Evolutionary conservation across 2,888 invertebrate species (phyloP).

Genomic region (Masnerella sp.): DNA sequence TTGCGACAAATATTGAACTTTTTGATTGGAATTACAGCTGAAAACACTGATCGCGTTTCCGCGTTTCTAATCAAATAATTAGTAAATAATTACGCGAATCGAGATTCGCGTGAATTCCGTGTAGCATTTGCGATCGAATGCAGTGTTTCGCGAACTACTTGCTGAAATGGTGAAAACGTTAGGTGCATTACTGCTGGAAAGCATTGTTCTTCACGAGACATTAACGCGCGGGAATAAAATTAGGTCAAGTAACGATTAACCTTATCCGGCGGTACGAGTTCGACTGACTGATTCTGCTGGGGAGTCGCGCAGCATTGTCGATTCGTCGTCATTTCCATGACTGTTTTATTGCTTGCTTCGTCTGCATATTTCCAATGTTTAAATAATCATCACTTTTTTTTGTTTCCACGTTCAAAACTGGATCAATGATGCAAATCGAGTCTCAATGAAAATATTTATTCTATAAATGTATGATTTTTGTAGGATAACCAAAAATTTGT

Average conservation of each 20-base stretch:
- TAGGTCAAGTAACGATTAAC: constrained; percentile 77
- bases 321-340: constrained; percentile 40
- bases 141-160: constrained; percentile 1
- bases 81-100: no score
- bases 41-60: no score
- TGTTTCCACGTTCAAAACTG: no score
- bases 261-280: constrained; percentile 66
- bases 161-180: constrained; percentile 38
- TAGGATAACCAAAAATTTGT: no score
- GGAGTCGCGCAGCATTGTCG: constrained; percentile 44
- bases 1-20: no score
- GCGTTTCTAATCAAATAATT: constrained; percentile 1
- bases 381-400: background rate
- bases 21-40: no score
- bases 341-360: constrained; percentile 3
- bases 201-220: constrained; percentile 72
- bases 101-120: constrained; percentile 6
- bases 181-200: constrained; percentile 36
- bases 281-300: constrained; percentile 61
- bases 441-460: no score
- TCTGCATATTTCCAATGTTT: background rate
- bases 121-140: constrained; percentile 23
- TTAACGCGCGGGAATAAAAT: constrained; percentile 74
- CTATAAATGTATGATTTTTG: no score
- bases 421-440: no score